These are phyloP conservation scores for Dromococcyx pavoninus DNA, from an alignment of 2,797 vertebrate species.

Conservation along the genomic window DNA sequence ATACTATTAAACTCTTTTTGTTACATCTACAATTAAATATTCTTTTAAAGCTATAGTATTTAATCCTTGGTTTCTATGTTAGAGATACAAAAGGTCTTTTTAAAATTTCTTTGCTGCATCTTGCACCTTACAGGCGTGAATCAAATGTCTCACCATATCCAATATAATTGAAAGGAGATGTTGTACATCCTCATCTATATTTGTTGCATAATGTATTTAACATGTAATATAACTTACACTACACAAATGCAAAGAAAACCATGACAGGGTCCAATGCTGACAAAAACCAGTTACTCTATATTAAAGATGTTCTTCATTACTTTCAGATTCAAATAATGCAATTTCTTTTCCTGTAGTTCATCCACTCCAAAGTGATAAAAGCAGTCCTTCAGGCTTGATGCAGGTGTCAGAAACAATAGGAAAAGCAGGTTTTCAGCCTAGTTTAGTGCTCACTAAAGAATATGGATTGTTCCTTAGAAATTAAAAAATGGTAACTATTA, in stretches of 20 bases:
- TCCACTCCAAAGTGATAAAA: neutral
- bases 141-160: neutral
- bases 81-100: neutral
- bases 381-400: fast-evolving
- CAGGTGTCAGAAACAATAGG: neutral
- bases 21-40: neutral
- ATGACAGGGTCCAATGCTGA: neutral
- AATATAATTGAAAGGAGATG: neutral
- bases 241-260: neutral
- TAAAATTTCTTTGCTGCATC: neutral
- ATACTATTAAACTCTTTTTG: neutral
- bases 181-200: neutral
- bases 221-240: neutral
- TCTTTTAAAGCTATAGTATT: neutral
- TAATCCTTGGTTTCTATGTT: neutral
- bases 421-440: neutral
- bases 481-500: neutral
- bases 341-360: neutral
- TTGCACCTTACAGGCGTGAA: neutral
- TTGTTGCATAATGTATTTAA: neutral
- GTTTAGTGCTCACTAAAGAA: neutral
- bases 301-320: neutral
- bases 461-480: neutral
- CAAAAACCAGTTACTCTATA: neutral
- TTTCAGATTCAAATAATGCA: neutral